Evolutionary conservation across 2,797 vertebrate species (phyloP).

Genomic region (Protonibea diacanthus): DNA sequence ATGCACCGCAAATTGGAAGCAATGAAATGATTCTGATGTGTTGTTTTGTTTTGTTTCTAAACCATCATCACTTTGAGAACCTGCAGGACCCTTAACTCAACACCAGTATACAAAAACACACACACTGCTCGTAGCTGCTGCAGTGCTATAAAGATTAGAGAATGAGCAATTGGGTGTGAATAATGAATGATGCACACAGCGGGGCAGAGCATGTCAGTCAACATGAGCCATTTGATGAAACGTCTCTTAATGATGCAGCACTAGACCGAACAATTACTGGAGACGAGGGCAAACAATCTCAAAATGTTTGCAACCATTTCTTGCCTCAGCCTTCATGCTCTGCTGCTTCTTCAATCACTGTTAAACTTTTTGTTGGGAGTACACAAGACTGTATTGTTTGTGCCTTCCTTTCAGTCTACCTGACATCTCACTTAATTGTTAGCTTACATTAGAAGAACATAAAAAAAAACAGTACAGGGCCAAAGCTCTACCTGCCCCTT

Average conservation of each 20-base stretch:
- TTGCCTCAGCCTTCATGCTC: slow-evolving; percentile 6
- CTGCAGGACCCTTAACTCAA: background rate
- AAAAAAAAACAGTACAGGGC: background rate
- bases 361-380: background rate
- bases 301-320: background rate
- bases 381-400: too few relatives aligned
- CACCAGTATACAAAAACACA: background rate
- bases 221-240: background rate
- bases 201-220: background rate
- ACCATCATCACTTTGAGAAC: background rate
- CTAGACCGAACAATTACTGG: background rate
- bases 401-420: background rate
- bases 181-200: slow-evolving; percentile 9
- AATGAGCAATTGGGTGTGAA: background rate
- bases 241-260: slow-evolving; percentile 12
- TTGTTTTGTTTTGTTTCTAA: background rate
- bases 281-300: background rate
- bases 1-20: background rate
- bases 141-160: background rate
- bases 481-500: background rate
- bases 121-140: background rate
- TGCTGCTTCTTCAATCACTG: slow-evolving; percentile 7
- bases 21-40: background rate
- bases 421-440: background rate
- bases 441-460: too few relatives aligned